Percentiles rank a stretch among this genome's conserved stretches.
Evolutionary conservation across 2,797 vertebrate species (phyloP).

Genomic region (Spinibarbus caldwelli): DNA sequence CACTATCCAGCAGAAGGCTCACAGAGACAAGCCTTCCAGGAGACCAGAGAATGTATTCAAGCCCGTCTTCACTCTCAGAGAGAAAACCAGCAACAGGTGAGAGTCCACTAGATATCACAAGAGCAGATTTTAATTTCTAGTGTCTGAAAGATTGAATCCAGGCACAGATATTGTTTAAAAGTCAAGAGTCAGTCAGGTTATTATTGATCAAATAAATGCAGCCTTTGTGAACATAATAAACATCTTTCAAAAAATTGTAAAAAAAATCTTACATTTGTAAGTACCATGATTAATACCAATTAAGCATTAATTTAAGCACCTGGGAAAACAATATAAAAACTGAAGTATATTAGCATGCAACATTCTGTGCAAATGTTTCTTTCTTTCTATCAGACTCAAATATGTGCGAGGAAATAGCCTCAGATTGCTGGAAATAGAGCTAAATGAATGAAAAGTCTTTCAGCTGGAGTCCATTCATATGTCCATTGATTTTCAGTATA

Average conservation of each 20-base stretch:
- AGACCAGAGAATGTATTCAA: conserved; percentile 98
- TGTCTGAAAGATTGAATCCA: not conserved
- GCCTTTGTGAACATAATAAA: not conserved
- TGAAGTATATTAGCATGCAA: not conserved
- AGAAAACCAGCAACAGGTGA: conserved; percentile 99
- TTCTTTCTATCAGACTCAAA: not conserved
- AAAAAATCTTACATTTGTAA: too few species aligned
- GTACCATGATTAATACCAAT: not conserved
- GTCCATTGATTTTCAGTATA: not conserved
- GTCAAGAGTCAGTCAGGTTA: not conserved
- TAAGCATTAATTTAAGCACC: not conserved
- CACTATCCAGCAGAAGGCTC: conserved; percentile 98
- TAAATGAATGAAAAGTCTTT: not conserved
- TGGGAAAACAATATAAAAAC: not conserved
- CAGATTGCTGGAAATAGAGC: conserved; percentile 5
- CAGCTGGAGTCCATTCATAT: conserved; percentile 3
- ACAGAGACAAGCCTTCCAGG: conserved; percentile 98
- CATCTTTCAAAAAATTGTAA: not conserved
- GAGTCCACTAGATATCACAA: conserved; percentile 48
- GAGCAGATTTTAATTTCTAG: not conserved
- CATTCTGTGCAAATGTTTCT: not conserved
- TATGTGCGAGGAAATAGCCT: not conserved
- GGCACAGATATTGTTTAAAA: not conserved
- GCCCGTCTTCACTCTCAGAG: conserved; percentile 96
- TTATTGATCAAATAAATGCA: not conserved